Evolutionary conservation across 2,797 vertebrate genomes (phyloP), one percentile per base, ranked within the genome.

Genomic region (Orientallactaga sibirica): DNA sequence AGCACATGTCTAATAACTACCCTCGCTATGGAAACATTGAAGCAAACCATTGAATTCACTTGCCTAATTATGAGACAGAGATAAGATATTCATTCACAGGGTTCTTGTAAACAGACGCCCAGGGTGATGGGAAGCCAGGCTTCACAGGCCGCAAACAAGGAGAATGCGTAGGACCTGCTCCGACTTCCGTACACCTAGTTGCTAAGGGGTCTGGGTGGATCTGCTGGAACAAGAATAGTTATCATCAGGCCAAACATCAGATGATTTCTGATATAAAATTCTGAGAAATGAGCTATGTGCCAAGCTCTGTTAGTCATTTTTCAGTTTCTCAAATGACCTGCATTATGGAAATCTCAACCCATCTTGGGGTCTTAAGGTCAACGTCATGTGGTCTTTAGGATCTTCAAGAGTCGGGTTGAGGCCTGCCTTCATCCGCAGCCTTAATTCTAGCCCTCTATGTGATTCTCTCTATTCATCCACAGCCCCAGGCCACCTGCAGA

Each of bases 271-370:
- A 98, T 93, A 82, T 95, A 98, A 74, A 97, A 82, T 98, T 98
- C 98, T 97, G 96, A 98, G 98, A 98, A 98, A 78, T 97, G 86
- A 96, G 96, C 94, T 93, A 94, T 29, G 86, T 92, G 93, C 86
- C 33, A 95, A 92, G 91, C 93, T 96, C 29, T 74, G 96, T 98
- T 98, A 98, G 97, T 98, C 98, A 98, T 96, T 79, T 0, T 77
- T 48, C 48, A 48, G 90, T 97, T 98, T 96, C 81, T 95, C 97
- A 96, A 93, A 98, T 96, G 58, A 77, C 73, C 92, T 79, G 66
- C 27, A 12, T 67, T 70, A 94, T 93, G 94, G 97, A 96, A 97
- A 93, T 86, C 33, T 1, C 5, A 84, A 95, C 86, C 85, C 48
- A 74, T 80, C 33, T 25, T n/a, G 75, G 96, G 88, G 94, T 96